These are phyloP conservation scores for Scaptomyza caliginosa DNA, from an alignment of 2,888 invertebrate genomes.

Conservation along the genomic window DNA sequence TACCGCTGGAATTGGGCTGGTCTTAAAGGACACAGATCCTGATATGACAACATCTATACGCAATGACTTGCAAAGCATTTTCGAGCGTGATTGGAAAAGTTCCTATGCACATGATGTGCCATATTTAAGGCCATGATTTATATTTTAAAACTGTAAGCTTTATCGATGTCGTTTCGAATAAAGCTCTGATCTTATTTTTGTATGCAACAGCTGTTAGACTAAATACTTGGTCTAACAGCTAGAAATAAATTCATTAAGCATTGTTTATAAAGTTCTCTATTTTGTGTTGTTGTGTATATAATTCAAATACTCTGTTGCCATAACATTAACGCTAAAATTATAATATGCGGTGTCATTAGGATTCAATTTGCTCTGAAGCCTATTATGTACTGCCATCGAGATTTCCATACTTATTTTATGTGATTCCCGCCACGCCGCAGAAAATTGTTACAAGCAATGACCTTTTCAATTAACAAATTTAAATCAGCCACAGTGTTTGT, in stretches of 20 bases:
- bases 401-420: slow-evolving; percentile 26
- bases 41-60: slow-evolving; percentile 86
- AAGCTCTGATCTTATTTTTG: slow-evolving; percentile 19
- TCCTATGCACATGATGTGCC: slow-evolving; percentile 86
- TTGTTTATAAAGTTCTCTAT: slow-evolving; percentile 39
- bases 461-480: slow-evolving; percentile 74
- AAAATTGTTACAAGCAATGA: slow-evolving; percentile 66
- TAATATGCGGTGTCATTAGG: slow-evolving; percentile 14
- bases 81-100: slow-evolving; percentile 96
- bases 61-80: slow-evolving; percentile 91
- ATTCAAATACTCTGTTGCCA: slow-evolving; percentile 58
- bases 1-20: slow-evolving; percentile 94
- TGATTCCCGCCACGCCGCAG: slow-evolving; percentile 51
- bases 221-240: neutral
- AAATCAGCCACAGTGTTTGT: slow-evolving; percentile 74
- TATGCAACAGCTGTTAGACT: neutral
- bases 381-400: neutral
- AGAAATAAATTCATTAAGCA: slow-evolving; percentile 6
- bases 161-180: slow-evolving; percentile 20
- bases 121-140: slow-evolving; percentile 1
- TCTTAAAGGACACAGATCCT: slow-evolving; percentile 85
- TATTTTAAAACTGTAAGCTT: neutral
- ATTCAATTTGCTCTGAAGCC: slow-evolving; percentile 1
- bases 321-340: slow-evolving; percentile 48
- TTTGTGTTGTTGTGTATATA: slow-evolving; percentile 47